phyloP scores from a whole-genome alignment of 2,113 vertebrate genomes.

The Pleuronectes platessa region DNA sequence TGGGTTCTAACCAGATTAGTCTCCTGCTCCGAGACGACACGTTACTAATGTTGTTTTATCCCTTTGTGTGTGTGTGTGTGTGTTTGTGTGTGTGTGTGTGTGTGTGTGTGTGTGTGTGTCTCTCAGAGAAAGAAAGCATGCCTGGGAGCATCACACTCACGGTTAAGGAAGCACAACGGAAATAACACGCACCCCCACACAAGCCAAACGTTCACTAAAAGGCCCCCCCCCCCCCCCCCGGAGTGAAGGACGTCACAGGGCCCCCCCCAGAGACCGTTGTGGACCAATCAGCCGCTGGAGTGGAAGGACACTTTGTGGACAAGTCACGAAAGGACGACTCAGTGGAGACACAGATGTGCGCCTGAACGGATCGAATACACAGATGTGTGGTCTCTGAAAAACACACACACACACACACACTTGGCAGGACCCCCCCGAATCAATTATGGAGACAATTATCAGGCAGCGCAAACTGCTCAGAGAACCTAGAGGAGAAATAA shows the following conservation, averaged over 20 bases:
- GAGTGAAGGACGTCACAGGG: conserved; percentile 48
- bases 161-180: neutral
- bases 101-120: conserved; percentile 11
- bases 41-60: conserved; percentile 23
- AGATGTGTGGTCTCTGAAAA: neutral
- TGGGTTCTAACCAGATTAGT: conserved; percentile 42
- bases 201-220: conserved; percentile 41
- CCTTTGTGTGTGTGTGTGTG: neutral
- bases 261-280: conserved; percentile 35
- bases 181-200: neutral
- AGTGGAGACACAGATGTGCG: conserved; percentile 25
- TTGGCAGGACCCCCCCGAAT: too few relatives aligned
- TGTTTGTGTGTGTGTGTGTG: conserved; percentile 18
- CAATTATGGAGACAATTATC: conserved; percentile 40
- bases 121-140: neutral
- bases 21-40: conserved; percentile 30
- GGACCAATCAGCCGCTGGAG: conserved; percentile 57
- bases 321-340: conserved; percentile 42
- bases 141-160: conserved; percentile 7
- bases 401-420: neutral
- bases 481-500: neutral
- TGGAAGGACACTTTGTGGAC: conserved; percentile 44
- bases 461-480: conserved; percentile 1
- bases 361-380: neutral
- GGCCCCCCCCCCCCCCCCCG: conserved; percentile 44